Percentiles rank a stretch among this genome's conserved stretches.
Conservation (phyloP, 2,797 vertebrate genomes). For the Spinus pinus region DNA sequence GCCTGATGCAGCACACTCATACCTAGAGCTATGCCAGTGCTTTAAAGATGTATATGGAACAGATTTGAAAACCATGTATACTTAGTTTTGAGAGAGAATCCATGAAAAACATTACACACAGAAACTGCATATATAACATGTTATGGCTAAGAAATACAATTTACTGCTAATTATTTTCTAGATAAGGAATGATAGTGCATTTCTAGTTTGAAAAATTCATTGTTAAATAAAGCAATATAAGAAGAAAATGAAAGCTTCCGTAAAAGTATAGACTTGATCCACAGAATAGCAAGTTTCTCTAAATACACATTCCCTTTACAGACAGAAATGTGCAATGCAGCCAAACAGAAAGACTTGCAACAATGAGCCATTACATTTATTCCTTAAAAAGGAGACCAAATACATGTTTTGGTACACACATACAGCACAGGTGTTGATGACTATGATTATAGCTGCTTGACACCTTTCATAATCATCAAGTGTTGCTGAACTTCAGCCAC, state of each 20-base stretch:
- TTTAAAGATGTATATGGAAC: background rate
- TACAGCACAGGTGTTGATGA: background rate
- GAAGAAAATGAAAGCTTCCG: background rate
- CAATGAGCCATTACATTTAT: background rate
- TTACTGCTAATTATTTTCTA: background rate
- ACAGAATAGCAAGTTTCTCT: background rate
- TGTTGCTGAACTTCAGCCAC: background rate
- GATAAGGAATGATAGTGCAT: background rate
- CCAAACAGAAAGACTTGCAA: background rate
- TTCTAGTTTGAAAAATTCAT: background rate
- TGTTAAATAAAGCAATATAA: background rate
- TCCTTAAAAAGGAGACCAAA: background rate
- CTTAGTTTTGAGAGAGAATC: background rate
- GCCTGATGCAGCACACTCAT: background rate
- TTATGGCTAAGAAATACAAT: background rate
- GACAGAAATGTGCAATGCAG: background rate
- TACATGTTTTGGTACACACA: background rate
- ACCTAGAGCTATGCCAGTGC: background rate
- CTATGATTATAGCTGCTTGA: constrained; percentile 12
- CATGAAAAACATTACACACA: background rate
- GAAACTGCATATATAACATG: background rate
- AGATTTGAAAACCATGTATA: background rate
- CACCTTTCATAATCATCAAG: background rate
- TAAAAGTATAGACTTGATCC: background rate
- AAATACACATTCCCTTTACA: background rate